Conservation (phyloP, 2,113 vertebrate species). For the Tonatia bakeri region DNA sequence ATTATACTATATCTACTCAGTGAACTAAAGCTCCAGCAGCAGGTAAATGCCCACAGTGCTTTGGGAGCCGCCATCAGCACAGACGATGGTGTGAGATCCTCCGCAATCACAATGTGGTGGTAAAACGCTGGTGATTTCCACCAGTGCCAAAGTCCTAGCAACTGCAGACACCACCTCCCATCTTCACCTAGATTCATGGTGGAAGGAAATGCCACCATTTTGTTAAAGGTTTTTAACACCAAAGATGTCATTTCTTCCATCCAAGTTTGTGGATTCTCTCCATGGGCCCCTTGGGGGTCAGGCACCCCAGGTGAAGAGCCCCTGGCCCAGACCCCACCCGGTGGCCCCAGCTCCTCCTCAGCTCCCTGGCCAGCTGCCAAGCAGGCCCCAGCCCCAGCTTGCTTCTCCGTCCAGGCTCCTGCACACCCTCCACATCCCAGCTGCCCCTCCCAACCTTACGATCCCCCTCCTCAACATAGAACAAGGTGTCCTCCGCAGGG, state of each 20-base stretch:
- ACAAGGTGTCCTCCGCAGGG: background rate
- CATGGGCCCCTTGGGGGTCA: background rate
- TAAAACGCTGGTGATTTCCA: background rate
- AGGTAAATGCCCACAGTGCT: background rate
- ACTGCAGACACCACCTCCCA: background rate
- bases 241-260: background rate
- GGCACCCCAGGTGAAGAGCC: background rate
- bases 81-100: background rate
- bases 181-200: background rate
- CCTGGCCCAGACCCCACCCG: too few relatives aligned
- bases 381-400: background rate
- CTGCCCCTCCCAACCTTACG: background rate
- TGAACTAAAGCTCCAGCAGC: background rate
- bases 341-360: background rate
- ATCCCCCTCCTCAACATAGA: background rate
- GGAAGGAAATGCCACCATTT: background rate
- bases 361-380: background rate
- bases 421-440: background rate
- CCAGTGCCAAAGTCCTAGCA: background rate
- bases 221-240: background rate
- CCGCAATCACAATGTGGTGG: too few relatives aligned
- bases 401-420: background rate
- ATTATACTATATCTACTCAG: background rate
- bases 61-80: background rate
- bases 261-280: background rate